Evolutionary conservation across 2,797 vertebrate genomes (phyloP), one percentile per base, ranked within the genome.

Genomic region (Enteromius anoplus): DNA sequence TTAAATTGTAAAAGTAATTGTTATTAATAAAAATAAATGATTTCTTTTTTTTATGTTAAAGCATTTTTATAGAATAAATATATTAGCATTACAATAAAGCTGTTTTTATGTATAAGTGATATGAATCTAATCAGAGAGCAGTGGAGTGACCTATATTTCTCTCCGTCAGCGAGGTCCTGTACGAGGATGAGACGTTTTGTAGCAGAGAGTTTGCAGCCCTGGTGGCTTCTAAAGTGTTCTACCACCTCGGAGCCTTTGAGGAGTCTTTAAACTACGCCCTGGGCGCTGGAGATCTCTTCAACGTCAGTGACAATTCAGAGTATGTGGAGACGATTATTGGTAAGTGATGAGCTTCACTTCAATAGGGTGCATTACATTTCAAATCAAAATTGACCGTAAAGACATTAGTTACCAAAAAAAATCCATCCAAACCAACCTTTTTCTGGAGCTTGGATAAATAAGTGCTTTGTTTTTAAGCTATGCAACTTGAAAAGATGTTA

Each of bases 311-410:
- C 92, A 97, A 98, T 84, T 98, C 98, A 0, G 98, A 99, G 92
- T 99, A 99, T 81, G 98, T 99, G 93, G 98, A 99, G 89, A 99
- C 98, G 21, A 99, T 99, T 88, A 99, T 99, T 90, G 98, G 98
- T 99, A 91, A 95, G 93, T 87, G 9, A 7, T 11, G 4, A 14
- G 14, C 11, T 58, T 3, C 0, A n/a, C 26, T 62, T 29, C 1
- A 9, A 65, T 2, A n/a, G 2, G 19, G 9, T 68, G 34, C 19
- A 3, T 64, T 32, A 26, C 26, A 26, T 26, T 26, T n/a, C n/a
- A n/a, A 4, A 19, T 53, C 17, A 19, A 23, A 58, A 11, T 10
- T 58, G 21, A 23, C 9, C 4, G 3, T 23, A n/a, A 6, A 15
- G 60, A 29, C 60, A 29, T 62, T 62, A 29, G 2, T 62, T 62